phyloP scores from a whole-genome alignment of 1,140 invertebrate species.

The Papilio aristodemus region DNA sequence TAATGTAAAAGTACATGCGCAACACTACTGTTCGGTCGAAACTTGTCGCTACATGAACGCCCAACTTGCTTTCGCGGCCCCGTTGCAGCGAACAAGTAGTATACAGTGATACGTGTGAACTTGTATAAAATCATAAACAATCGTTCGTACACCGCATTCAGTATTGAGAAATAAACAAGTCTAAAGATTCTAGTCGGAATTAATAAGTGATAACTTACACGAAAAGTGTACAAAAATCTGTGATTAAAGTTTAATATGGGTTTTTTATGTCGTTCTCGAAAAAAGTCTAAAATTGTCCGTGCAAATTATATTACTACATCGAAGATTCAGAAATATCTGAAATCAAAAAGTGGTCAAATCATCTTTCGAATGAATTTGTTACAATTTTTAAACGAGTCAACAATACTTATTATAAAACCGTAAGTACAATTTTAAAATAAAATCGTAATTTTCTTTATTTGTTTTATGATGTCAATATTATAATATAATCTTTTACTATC shows the following conservation, averaged over 20 bases:
- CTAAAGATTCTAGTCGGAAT: conserved; percentile 2
- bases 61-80: neutral
- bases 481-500: too few relatives aligned
- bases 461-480: too few relatives aligned
- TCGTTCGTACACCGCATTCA: conserved; percentile 2
- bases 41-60: conserved; percentile 31
- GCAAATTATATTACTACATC: conserved; percentile 43
- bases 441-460: too few relatives aligned
- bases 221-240: neutral
- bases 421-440: conserved; percentile 25
- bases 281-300: conserved; percentile 42
- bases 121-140: conserved; percentile 5
- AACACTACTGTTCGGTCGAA: neutral
- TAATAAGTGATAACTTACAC: neutral
- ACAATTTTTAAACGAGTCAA: conserved; percentile 16
- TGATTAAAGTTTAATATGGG: conserved; percentile 46
- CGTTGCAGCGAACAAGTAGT: neutral
- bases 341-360: conserved; percentile 36
- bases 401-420: conserved; percentile 24
- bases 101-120: neutral
- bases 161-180: conserved; percentile 12
- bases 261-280: conserved; percentile 51
- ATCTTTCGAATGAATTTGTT: conserved; percentile 31
- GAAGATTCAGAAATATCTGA: conserved; percentile 45
- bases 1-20: neutral